Percentiles rank a stretch among this genome's conserved stretches.
phyloP scores from a whole-genome alignment of 2,113 vertebrate genomes.

The Syrrhaptes paradoxus region DNA sequence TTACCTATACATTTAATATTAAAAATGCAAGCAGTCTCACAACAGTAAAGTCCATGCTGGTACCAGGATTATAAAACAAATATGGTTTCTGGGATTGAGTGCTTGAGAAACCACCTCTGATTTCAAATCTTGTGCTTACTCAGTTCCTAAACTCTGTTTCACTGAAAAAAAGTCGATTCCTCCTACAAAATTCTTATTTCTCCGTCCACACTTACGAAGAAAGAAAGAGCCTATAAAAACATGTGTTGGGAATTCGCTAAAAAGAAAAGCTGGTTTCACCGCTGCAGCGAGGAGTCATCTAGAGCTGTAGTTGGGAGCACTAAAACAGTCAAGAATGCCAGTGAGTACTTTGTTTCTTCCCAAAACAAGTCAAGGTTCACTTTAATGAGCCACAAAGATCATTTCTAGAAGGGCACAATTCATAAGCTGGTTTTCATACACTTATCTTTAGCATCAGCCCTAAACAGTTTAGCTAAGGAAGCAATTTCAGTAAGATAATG shows the following conservation, averaged over 20 bases:
- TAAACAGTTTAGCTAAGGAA: not conserved
- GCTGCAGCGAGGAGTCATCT: not conserved
- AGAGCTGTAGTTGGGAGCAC: not conserved
- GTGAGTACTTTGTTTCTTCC: not conserved
- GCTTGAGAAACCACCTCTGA: not conserved
- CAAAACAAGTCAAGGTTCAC: not conserved
- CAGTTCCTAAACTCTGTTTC: not conserved
- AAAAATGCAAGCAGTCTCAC: not conserved
- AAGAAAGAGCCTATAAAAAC: not conserved
- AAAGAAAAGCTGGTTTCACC: not conserved
- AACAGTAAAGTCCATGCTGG: not conserved
- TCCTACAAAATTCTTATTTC: not conserved
- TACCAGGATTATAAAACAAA: not conserved
- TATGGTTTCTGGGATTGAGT: not conserved
- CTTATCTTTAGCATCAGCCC: not conserved
- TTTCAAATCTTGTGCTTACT: not conserved
- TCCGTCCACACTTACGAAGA: not conserved
- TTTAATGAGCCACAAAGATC: not conserved
- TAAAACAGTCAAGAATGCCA: not conserved
- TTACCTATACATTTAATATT: not conserved
- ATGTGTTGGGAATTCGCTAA: not conserved
- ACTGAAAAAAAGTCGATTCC: not conserved
- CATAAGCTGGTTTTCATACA: not conserved
- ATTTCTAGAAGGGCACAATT: not conserved
- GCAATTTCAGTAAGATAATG: not conserved